Conservation (phyloP, 2,888 invertebrate species). For the Andrena trimmerana region DNA sequence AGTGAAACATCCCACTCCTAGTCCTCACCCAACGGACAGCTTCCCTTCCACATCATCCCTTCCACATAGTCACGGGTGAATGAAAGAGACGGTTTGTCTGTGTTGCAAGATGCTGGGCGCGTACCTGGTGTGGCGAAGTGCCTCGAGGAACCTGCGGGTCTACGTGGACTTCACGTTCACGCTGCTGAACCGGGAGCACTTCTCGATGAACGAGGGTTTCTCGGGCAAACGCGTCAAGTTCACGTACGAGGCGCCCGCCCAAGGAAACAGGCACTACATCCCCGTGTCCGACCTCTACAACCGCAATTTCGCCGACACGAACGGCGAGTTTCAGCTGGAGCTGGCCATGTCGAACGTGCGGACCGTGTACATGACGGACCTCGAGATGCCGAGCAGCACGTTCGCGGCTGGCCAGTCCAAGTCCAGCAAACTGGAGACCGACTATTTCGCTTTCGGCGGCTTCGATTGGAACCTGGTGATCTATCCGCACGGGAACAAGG, state of each 20-base stretch:
- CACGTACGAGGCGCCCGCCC: slow-evolving; percentile 90
- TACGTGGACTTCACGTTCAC: slow-evolving; percentile 94
- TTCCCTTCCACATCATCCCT: no score
- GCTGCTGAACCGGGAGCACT: slow-evolving; percentile 92
- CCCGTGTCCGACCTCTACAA: slow-evolving; percentile 90
- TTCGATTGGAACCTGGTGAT: slow-evolving; percentile 93
- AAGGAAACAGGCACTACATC: slow-evolving; percentile 91
- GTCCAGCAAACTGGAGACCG: slow-evolving; percentile 87
- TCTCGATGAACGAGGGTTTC: slow-evolving; percentile 93
- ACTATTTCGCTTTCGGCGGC: slow-evolving; percentile 92
- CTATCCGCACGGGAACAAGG: slow-evolving; percentile 87
- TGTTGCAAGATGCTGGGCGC: slow-evolving; percentile 88
- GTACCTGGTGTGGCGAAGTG: slow-evolving; percentile 91
- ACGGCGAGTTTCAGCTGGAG: slow-evolving; percentile 93
- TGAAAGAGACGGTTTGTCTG: background rate
- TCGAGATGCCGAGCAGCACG: slow-evolving; percentile 84
- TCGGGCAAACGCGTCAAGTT: slow-evolving; percentile 91
- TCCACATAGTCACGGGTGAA: no score
- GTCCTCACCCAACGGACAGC: no score
- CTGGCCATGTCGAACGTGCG: slow-evolving; percentile 91
- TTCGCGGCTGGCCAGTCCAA: slow-evolving; percentile 80
- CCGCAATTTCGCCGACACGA: slow-evolving; percentile 91
- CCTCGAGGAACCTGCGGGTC: slow-evolving; percentile 91
- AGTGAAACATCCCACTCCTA: no score
- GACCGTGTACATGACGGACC: slow-evolving; percentile 91